Evolutionary conservation across 2,888 invertebrate species (phyloP), one percentile per base, ranked within the genome.

Genomic region (Chymomyza procnemis): DNA sequence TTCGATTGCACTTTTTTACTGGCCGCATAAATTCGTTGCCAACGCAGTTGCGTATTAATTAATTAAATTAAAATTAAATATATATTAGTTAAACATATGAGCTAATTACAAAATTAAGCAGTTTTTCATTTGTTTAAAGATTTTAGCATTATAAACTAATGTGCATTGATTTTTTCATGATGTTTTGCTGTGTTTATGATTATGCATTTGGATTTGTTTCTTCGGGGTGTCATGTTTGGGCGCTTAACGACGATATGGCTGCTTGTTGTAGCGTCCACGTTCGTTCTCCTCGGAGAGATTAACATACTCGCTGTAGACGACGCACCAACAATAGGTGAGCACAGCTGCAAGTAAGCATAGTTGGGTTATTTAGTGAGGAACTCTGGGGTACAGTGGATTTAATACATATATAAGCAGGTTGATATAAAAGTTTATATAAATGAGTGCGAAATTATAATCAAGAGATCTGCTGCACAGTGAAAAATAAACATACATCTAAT

Each of bases 281-380:
- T 94, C 93, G 81, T 94, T 94, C 68, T 94, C 93, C 79, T 95
- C 95, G 74, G 94, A 93, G 75, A 93, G 92, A 50, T 95, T 92
- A 77, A 94, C 92, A 90, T 95, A 96, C 90, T 95, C 95, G 87
- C 96, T 96, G 92, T 95, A 96, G 61, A 96, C 95, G 61, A 96
- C 96, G 80, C 94, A 92, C 96, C 96, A 96, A 89, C 96, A 93
- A 91, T 96, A 97, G 64, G 95, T 92, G 90, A 95, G 95, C 41
- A 96, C 91, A 77, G 93, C 96, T 96, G 93, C 77, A 75, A 61
- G 6, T n/a, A n/a, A n/a, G n/a, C n/a, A n/a, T n/a, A n/a, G n/a
- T n/a, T n/a, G n/a, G n/a, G n/a, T n/a, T n/a, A n/a, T n/a, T n/a
- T n/a, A n/a, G n/a, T n/a, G n/a, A n/a, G n/a, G n/a, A n/a, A n/a